Evolutionary conservation across 2,113 vertebrate genomes (phyloP).

Genomic region (Etheostoma cragini): DNA sequence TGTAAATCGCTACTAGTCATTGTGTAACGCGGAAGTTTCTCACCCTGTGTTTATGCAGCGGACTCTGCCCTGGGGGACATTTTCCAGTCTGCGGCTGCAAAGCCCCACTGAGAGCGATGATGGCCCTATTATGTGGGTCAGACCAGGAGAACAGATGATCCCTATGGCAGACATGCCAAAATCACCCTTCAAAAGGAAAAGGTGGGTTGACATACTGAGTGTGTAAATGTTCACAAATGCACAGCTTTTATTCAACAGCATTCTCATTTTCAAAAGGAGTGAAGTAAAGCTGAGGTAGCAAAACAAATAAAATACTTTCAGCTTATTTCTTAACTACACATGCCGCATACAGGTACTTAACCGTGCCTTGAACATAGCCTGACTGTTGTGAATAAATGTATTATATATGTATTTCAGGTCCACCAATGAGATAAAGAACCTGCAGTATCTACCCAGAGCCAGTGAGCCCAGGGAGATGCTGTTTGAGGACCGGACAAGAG

Average conservation of each 20-base stretch:
- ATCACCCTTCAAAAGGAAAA: constrained; percentile 81
- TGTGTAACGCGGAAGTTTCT: not conserved
- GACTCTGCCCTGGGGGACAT: constrained; percentile 80
- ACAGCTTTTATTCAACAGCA: not conserved
- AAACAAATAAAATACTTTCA: not conserved
- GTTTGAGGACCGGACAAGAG: constrained; percentile 97
- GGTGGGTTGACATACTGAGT: constrained; percentile 49
- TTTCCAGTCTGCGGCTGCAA: constrained; percentile 79
- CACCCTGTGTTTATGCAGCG: constrained; percentile 55
- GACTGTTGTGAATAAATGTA: constrained; percentile 8
- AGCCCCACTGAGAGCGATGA: constrained; percentile 81
- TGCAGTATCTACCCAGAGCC: constrained; percentile 98
- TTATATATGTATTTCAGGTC: constrained; percentile 85
- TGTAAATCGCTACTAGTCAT: not conserved
- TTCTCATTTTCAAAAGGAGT: not conserved
- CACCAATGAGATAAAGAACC: constrained; percentile 99
- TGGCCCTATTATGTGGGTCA: constrained; percentile 82
- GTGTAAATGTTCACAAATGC: not conserved
- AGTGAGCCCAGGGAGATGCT: constrained; percentile 98
- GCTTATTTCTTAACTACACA: constrained; percentile 2
- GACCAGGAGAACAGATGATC: constrained; percentile 82
- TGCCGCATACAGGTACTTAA: not conserved
- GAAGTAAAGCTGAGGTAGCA: not conserved
- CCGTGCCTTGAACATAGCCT: not conserved
- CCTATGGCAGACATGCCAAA: constrained; percentile 82